phyloP scores from a whole-genome alignment of 92 coral and sea anemone genomes.

The Anthopleura xanthogrammica region DNA sequence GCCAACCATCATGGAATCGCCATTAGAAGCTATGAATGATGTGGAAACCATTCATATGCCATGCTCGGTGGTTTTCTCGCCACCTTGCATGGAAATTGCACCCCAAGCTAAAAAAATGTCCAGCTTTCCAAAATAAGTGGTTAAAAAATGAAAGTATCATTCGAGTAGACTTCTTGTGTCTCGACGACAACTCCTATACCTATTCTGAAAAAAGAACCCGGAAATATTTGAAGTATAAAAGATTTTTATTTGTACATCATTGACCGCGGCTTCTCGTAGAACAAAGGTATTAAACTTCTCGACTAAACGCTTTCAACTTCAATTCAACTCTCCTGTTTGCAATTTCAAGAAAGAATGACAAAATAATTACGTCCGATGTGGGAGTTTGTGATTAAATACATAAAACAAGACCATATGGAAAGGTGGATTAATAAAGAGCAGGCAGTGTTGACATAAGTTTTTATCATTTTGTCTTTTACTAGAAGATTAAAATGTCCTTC shows the following conservation, averaged over 20 bases:
- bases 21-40: neutral
- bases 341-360: neutral
- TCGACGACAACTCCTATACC: too few relatives aligned
- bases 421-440: neutral
- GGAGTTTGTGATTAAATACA: neutral
- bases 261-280: too few relatives aligned
- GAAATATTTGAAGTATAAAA: too few relatives aligned
- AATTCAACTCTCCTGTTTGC: too few relatives aligned
- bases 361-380: neutral
- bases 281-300: too few relatives aligned
- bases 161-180: too few relatives aligned
- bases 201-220: too few relatives aligned
- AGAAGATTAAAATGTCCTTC: too few relatives aligned
- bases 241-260: too few relatives aligned
- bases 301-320: too few relatives aligned
- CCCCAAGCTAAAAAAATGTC: neutral
- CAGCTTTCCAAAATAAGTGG: neutral
- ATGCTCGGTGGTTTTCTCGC: neutral
- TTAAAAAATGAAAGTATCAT: too few relatives aligned
- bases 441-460: neutral
- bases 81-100: neutral
- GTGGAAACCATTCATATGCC: neutral
- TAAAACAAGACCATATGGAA: neutral
- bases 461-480: too few relatives aligned
- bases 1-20: conserved; percentile 3